These are phyloP conservation scores for Globia sparganii DNA, from an alignment of 2,888 invertebrate species.

Conservation along the genomic window DNA sequence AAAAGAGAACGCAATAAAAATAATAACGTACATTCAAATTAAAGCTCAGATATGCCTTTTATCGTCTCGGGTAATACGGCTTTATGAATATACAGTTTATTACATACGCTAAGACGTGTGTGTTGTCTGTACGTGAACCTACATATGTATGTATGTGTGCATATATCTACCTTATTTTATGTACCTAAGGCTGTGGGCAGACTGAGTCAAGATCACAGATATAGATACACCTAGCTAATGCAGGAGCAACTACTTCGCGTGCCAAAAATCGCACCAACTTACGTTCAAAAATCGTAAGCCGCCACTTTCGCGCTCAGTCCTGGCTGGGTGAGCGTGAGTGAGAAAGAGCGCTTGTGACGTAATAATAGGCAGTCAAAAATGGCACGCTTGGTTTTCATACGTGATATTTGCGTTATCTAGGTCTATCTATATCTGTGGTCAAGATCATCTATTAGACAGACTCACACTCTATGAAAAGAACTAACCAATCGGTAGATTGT, in stretches of 20 bases:
- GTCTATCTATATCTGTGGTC: too few species aligned
- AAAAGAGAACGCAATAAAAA: conserved; percentile 47
- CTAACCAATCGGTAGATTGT: not conserved
- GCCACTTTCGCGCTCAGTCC: too few species aligned
- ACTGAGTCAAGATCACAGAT: not conserved
- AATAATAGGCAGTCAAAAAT: too few species aligned
- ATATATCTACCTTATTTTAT: conserved; percentile 5
- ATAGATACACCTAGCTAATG: too few species aligned
- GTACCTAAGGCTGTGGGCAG: not conserved
- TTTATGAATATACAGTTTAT: conserved; percentile 52
- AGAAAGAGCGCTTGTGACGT: too few species aligned
- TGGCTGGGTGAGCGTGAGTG: too few species aligned
- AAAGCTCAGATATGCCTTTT: conserved; percentile 55
- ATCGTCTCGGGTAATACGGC: conserved; percentile 47
- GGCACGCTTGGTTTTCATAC: too few species aligned
- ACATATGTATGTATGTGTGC: not conserved
- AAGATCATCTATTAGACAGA: not conserved
- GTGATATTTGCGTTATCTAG: too few species aligned
- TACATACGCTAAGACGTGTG: conserved; percentile 2
- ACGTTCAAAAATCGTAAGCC: too few species aligned
- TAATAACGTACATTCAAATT: conserved; percentile 63
- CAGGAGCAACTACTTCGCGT: too few species aligned
- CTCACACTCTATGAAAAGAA: not conserved
- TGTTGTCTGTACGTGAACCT: conserved; percentile 13
- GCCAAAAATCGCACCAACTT: too few species aligned